Evolutionary conservation across 2,113 vertebrate genomes (phyloP), one percentile per base, ranked within the genome.

Genomic region (Lagopus muta): DNA sequence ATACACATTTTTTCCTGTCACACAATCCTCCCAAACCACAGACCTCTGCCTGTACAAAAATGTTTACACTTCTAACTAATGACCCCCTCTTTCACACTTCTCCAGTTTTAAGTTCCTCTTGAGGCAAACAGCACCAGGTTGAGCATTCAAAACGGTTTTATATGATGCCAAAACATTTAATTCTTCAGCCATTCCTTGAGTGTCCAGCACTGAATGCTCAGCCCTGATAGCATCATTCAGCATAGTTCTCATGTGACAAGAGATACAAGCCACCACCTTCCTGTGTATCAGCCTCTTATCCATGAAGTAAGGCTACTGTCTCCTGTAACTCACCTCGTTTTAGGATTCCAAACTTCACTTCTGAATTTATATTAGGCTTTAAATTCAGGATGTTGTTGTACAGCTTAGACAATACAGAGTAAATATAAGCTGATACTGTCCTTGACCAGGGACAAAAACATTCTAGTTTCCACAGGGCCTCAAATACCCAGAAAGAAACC

Each of bases 121-220:
- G 36, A 84, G 4, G 30, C 25, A 19, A 79, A 50, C 19, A 60
- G 8, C 13, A 47, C 11, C 17, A 43, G 13, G 27, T 40, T 64
- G 0, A 84, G 34, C 55, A 84, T 30, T 72, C 19, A 71, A 45
- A 86, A 83, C 9, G 0, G 55, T 21, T 71, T 71, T 43, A 20
- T 38, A 81, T n/a, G 0, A 0, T 58, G 78, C 43, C 22, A 47
- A 69, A 79, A 27, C 14, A 6, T 10, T 60, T 66, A 4, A 34
- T 70, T 81, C 42, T 67, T 17, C 81, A 45, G n/a, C 25, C 55
- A 58, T 38, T 88, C 81, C 69, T 60, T 0, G 3, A 27, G 13
- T 2, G 6, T 50, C 67, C 62, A 93, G 72, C 11, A 50, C 50
- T 16, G 20, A 55, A 3, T 38, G 40, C 82, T 88, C 67, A 88